phyloP scores from a whole-genome alignment of 2,888 invertebrate genomes.

The Apotomis capreana region DNA sequence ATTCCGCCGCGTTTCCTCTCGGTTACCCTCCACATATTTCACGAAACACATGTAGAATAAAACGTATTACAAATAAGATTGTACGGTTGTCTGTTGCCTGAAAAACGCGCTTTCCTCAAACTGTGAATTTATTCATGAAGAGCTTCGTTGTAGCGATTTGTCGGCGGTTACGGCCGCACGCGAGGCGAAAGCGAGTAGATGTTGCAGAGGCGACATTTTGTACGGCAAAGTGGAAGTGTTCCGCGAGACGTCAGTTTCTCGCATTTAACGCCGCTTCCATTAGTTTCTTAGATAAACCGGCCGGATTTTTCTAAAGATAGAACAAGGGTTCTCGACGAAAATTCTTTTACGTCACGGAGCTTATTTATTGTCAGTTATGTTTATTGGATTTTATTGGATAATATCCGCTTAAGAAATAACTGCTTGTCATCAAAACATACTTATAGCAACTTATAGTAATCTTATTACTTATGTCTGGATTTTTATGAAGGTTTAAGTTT shows the following conservation, averaged over 20 bases:
- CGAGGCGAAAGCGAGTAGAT: constrained; percentile 20
- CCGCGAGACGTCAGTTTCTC: constrained; percentile 4
- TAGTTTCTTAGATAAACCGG: not conserved
- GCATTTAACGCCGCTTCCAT: not conserved
- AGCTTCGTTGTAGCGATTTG: constrained; percentile 37
- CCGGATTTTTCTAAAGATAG: no score
- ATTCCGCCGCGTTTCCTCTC: constrained; percentile 29
- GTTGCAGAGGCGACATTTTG: constrained; percentile 29
- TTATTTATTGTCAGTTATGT: not conserved
- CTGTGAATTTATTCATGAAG: constrained; percentile 42
- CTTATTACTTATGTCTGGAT: no score
- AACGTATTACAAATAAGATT: constrained; percentile 40
- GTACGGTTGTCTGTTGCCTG: constrained; percentile 38
- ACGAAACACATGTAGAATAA: constrained; percentile 40
- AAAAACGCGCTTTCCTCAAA: constrained; percentile 40
- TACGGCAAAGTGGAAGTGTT: constrained; percentile 10
- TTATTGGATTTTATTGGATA: no score
- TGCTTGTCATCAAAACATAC: no score
- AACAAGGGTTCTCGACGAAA: not conserved
- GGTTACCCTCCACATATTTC: constrained; percentile 39
- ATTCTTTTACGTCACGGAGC: not conserved
- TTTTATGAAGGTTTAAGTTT: no score
- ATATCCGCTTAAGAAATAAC: no score
- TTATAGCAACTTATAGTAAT: no score
- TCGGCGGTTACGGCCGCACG: constrained; percentile 33